These are phyloP conservation scores for Erebia palarica DNA, from an alignment of 2,888 invertebrate genomes.

Conservation along the genomic window DNA sequence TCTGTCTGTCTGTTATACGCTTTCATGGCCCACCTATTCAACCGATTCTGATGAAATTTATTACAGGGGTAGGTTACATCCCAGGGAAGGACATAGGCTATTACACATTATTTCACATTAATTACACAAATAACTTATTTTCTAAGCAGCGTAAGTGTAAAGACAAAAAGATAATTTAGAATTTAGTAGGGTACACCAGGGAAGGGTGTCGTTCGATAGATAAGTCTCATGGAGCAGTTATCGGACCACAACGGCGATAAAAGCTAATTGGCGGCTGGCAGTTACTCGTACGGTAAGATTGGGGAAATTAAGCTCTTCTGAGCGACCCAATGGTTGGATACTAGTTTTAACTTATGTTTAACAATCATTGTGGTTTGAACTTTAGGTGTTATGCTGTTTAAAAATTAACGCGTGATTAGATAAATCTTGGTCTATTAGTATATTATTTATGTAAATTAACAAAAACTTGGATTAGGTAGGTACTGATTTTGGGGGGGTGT, in stretches of 20 bases:
- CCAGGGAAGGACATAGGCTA: too few relatives aligned
- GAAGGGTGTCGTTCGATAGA: slow-evolving; percentile 16
- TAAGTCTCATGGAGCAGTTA: slow-evolving; percentile 24
- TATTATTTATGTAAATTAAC: too few relatives aligned
- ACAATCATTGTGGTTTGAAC: neutral
- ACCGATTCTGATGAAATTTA: too few relatives aligned
- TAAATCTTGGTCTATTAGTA: too few relatives aligned
- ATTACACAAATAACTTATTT: neutral
- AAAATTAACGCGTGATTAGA: neutral
- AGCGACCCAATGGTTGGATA: slow-evolving; percentile 7
- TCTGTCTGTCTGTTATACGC: too few relatives aligned
- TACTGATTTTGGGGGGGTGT: too few relatives aligned
- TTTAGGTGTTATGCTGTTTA: neutral
- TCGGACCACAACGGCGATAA: slow-evolving; percentile 20
- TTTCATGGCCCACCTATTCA: too few relatives aligned
- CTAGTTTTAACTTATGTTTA: neutral
- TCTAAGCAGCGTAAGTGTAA: neutral
- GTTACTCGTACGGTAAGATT: slow-evolving; percentile 22
- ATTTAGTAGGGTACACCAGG: slow-evolving; percentile 8
- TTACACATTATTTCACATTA: too few relatives aligned
- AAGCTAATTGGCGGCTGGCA: slow-evolving; percentile 28
- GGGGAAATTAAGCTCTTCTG: slow-evolving; percentile 28
- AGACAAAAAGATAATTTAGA: slow-evolving; percentile 7
- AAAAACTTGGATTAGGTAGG: too few relatives aligned
- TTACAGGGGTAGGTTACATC: too few relatives aligned